Percentiles rank a stretch among this genome's conserved stretches.
These are phyloP conservation scores for Yponomeuta malinellus DNA, from an alignment of 2,888 invertebrate species.

Conservation along the genomic window DNA sequence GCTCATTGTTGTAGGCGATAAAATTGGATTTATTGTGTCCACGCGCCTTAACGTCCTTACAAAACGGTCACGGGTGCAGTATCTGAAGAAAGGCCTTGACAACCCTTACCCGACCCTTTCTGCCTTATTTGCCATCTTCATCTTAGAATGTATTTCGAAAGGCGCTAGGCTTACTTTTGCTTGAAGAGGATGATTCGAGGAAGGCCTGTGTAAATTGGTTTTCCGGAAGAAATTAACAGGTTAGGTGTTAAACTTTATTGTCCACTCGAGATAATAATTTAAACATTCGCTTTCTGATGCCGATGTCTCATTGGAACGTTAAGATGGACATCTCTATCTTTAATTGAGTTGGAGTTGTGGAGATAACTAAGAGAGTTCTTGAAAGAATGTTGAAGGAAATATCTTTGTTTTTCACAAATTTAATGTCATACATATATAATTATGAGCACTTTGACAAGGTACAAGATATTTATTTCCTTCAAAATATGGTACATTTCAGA, in stretches of 20 bases:
- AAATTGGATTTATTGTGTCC: slow-evolving; percentile 65
- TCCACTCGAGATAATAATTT: slow-evolving; percentile 33
- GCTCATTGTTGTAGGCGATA: slow-evolving; percentile 36
- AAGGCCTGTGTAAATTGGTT: not conserved
- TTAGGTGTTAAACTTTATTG: slow-evolving; percentile 46
- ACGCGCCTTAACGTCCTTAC: slow-evolving; percentile 30
- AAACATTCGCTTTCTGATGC: slow-evolving; percentile 29
- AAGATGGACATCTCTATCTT: slow-evolving; percentile 26
- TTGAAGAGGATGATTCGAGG: not conserved
- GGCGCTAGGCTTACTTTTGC: slow-evolving; percentile 1
- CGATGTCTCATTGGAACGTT: slow-evolving; percentile 26
- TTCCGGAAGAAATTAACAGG: slow-evolving; percentile 38
- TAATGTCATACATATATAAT: no score
- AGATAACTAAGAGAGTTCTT: no score
- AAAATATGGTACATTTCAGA: no score
- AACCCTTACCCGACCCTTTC: not conserved
- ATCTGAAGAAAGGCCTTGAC: not conserved
- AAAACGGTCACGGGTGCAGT: not conserved
- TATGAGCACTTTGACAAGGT: no score
- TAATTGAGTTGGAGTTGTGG: not conserved
- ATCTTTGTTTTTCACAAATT: no score
- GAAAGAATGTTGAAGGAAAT: no score
- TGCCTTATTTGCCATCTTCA: not conserved
- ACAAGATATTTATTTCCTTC: no score
- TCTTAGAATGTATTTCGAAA: slow-evolving; percentile 2